Percentiles rank a stretch among this genome's conserved stretches.
Conservation (phyloP, 2,113 vertebrate genomes). For the Poicephalus meyeri region DNA sequence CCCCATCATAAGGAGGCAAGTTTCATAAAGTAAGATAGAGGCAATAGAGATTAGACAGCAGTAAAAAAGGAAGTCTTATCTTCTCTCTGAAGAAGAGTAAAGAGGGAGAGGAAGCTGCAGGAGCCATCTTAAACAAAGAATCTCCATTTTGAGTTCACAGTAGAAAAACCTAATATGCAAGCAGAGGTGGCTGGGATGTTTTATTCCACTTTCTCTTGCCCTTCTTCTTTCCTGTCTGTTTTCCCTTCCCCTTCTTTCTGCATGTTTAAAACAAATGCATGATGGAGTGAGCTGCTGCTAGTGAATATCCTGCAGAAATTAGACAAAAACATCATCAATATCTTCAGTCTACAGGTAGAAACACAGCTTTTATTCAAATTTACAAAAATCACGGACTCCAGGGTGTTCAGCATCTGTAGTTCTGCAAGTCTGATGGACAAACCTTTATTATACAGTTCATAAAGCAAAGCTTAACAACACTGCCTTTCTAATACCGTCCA, state of each 20-base stretch:
- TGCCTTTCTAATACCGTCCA: background rate
- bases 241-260: background rate
- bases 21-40: background rate
- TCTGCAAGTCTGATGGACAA: background rate
- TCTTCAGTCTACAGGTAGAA: background rate
- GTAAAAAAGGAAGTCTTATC: background rate
- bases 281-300: background rate
- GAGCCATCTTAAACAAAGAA: background rate
- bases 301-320: background rate
- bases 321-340: background rate
- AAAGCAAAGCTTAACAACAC: background rate
- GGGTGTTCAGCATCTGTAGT: background rate
- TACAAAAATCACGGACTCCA: background rate
- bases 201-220: background rate
- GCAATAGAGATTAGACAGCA: background rate
- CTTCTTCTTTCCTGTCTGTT: background rate
- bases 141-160: background rate
- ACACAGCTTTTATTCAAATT: background rate
- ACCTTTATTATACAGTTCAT: conserved; percentile 45
- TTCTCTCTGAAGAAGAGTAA: background rate
- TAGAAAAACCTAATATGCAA: background rate
- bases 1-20: background rate
- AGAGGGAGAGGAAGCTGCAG: background rate
- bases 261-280: background rate
- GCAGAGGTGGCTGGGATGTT: background rate